These are phyloP conservation scores for Drosophila anomelani DNA, from an alignment of 2,888 invertebrate species.

Conservation along the genomic window DNA sequence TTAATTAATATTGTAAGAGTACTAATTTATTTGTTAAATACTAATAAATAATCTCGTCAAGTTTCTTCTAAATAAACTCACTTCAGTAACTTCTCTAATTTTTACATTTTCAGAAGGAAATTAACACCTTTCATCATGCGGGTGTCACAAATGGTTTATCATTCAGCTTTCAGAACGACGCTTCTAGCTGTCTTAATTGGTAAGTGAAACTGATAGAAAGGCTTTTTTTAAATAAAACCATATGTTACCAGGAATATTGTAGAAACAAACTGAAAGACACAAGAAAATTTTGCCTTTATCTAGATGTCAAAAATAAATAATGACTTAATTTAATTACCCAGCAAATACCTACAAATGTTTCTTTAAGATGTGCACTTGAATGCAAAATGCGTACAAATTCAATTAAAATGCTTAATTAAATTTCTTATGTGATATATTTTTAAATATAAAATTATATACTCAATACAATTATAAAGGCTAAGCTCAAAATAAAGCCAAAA, in stretches of 20 bases:
- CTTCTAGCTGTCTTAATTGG: conserved; percentile 52
- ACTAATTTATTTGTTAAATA: too few species aligned
- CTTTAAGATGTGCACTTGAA: background rate
- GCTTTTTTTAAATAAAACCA: background rate
- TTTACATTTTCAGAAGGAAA: conserved; percentile 38
- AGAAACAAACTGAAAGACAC: background rate
- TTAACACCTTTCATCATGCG: conserved; percentile 44
- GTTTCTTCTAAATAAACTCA: background rate
- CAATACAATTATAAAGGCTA: background rate
- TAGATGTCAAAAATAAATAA: background rate
- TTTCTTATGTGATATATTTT: background rate
- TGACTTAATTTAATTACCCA: background rate
- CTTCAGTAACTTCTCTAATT: background rate
- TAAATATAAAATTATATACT: background rate
- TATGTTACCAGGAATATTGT: background rate
- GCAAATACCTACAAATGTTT: background rate
- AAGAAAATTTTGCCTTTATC: background rate
- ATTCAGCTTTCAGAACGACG: conserved; percentile 37
- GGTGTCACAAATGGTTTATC: conserved; percentile 50
- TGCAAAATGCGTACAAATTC: background rate
- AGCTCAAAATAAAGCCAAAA: background rate
- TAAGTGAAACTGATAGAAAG: conserved; percentile 46
- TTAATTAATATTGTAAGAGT: too few species aligned
- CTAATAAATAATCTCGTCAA: background rate
- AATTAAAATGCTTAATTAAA: too few species aligned